Base-by-base conservation (phyloP, 2,888 invertebrate genomes). In the Sinelater perroti region DNA sequence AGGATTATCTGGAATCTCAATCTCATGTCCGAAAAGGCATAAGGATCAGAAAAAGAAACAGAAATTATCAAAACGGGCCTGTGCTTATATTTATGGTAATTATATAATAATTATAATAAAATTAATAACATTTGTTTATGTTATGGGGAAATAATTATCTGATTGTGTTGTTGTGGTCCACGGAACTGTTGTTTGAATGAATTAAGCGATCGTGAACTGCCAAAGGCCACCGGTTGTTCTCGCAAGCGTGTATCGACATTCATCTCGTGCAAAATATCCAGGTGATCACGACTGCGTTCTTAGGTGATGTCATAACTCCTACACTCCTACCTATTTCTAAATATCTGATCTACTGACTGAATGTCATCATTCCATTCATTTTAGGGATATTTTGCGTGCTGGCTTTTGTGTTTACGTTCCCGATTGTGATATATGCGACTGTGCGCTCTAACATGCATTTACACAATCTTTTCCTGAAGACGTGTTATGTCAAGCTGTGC, bases 271-370 rank as follows among this genome's bases (percentile, higher is more conserved):
- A 28, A 42, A 42, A 42, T 44, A 11, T 30, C 30, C 44, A 30
- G 20, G 20, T 40, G 33, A 52, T 52, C 40, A 24, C 16, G 44
- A 30, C 30, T 44, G 30, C 44, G 44, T 44, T 30, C 30, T 31
- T 16, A 52, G 31, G 31, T 52, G 52, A 52, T 52, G 52, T 52
- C 52, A 52, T 52, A 52, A 42, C 44, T 21, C 42, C 52, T 52
- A 42, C 52, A 52, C 52, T 42, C 52, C 52, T 52, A 52, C 33
- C 33, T 52, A 42, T 52, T 33, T 42, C 31, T 42, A 38, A 17
- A 50, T 40, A 30, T 30, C 24, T 38, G 40, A 20, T 52, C 30
- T 42, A 42, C 31, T 42, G 21, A 42, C 44, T 42, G 42, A 31
- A 42, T 52, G 42, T 33, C 40, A 52, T 42, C 40, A 42, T 52